These are phyloP conservation scores for Parnassius mnemosyne DNA, from an alignment of 2,888 invertebrate species.

Conservation along the genomic window DNA sequence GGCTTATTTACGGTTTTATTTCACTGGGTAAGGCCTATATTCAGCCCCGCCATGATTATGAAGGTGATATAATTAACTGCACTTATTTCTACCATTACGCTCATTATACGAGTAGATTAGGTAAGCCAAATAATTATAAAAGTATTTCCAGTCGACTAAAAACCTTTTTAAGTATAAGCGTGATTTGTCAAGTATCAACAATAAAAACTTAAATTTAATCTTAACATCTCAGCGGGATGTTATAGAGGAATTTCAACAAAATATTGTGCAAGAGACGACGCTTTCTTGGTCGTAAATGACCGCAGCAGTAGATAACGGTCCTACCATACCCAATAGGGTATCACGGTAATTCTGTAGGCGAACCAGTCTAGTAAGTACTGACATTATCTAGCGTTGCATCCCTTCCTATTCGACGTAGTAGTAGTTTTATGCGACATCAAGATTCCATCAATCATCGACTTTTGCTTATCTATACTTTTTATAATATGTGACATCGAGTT, in stretches of 20 bases:
- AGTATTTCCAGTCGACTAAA: background rate
- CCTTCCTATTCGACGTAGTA: constrained; percentile 12
- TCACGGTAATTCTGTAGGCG: constrained; percentile 34
- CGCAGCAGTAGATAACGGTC: constrained; percentile 61
- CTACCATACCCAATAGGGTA: constrained; percentile 36
- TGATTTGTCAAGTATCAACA: constrained; percentile 11
- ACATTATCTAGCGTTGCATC: constrained; percentile 17
- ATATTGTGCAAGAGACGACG: constrained; percentile 24
- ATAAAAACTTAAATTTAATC: constrained; percentile 16
- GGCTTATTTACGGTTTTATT: too few relatives aligned
- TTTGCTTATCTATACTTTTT: constrained; percentile 16
- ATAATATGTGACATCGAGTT: background rate
- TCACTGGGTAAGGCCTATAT: too few relatives aligned
- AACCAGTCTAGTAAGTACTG: constrained; percentile 20
- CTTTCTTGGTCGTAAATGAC: constrained; percentile 54
- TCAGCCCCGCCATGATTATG: too few relatives aligned
- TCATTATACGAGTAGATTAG: too few relatives aligned
- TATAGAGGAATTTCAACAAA: constrained; percentile 19
- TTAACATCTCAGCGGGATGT: constrained; percentile 11
- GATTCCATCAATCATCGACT: constrained; percentile 22
- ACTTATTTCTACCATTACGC: too few relatives aligned
- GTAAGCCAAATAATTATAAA: background rate
- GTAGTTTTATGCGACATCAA: constrained; percentile 22
- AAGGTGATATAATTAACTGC: too few relatives aligned
- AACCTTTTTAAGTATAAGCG: constrained; percentile 1